Conservation (phyloP, 2,888 invertebrate species). For the Lasioglossum marginatum region DNA sequence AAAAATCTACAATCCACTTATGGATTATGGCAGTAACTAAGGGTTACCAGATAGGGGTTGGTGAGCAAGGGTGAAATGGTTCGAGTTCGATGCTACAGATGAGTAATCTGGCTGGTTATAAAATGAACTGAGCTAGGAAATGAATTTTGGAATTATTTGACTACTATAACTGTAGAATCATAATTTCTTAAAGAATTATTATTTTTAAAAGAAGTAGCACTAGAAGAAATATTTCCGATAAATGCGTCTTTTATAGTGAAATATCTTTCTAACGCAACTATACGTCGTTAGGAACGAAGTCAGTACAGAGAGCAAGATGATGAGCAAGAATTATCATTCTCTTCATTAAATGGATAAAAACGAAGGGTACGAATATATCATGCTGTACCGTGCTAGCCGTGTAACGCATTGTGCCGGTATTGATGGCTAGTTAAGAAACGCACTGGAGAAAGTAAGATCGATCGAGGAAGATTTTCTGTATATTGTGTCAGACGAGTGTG, state of each 20-base stretch:
- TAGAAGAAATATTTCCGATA: background rate
- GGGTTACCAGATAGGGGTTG: background rate
- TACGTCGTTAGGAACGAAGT: background rate
- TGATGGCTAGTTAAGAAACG: background rate
- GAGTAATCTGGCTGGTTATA: background rate
- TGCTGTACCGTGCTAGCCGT: background rate
- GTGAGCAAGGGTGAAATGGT: background rate
- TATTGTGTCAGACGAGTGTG: background rate
- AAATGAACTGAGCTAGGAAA: background rate
- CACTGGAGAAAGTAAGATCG: background rate
- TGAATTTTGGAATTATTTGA: background rate
- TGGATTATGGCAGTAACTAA: conserved; percentile 7
- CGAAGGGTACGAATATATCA: background rate
- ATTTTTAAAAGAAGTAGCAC: background rate
- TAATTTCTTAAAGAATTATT: background rate
- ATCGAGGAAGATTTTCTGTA: background rate
- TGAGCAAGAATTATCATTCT: background rate
- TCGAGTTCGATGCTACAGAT: background rate
- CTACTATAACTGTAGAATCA: background rate
- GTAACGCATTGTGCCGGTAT: background rate
- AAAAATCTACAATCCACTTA: conserved; percentile 1
- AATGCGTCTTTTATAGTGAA: background rate
- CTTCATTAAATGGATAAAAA: background rate
- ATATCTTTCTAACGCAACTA: background rate
- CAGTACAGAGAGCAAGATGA: background rate